Evolutionary conservation across 1,140 invertebrate species (phyloP), one percentile per base, ranked within the genome.

Genomic region (Ctenoplectra terminalis): DNA sequence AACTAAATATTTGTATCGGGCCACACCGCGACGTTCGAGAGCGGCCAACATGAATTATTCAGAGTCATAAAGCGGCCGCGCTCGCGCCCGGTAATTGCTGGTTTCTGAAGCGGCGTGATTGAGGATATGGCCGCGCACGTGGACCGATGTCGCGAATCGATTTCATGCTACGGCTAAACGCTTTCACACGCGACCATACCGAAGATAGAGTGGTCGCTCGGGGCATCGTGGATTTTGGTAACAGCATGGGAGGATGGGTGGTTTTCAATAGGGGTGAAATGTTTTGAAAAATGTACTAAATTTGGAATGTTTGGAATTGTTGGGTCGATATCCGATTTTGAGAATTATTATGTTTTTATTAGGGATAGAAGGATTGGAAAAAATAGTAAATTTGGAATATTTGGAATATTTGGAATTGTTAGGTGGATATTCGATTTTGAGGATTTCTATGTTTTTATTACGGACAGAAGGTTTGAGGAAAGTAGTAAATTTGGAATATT

Each of bases 1-100:
- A 82, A 82, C 80, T 76, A 81, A 81, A 81, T 76, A 60, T 81
- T 82, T 69, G 80, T n/a, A n/a, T n/a, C n/a, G n/a, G n/a, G n/a
- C n/a, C n/a, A n/a, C 64, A 76, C 31, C 64, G 34, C 64, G 31
- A 56, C 67, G 67, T 83, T 72, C 81, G 76, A 71, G 31, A 64
- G 31, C 63, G 73, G 46, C 9, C 46, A 26, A 23, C 73, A 82
- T 82, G 80, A 82, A 82, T 82, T 76, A 82, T 82, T 82, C 80
- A 82, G 80, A 73, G 61, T 82, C 61, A 82, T 82, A 82, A 82
- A 82, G 71, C 66, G 40, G 56, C 37, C 64, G 29, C n/a, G 40
- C 79, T 75, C 78, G 78, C 72, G 70, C 54, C 34, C 34, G 26
- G 80, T 82, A 82, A 82, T 82, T 81, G 52, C 63, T n/a, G 50